Evolutionary conservation across 2,797 vertebrate species (phyloP), one percentile per base, ranked within the genome.

Genomic region (Hypotaenidia okinawae): DNA sequence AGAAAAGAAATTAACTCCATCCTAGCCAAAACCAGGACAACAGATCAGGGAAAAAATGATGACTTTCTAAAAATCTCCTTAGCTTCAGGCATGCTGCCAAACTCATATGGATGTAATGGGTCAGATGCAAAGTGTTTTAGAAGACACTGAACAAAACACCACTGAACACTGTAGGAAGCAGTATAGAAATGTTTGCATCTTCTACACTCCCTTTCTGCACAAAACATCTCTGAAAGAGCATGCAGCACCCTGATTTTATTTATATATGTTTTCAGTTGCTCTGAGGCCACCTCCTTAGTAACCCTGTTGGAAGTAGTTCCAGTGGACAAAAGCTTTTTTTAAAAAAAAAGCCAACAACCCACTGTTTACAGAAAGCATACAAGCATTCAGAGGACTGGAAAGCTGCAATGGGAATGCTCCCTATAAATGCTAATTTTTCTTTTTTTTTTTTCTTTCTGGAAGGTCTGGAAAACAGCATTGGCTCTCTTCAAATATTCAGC

Each of bases 371-470:
- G 75, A 55, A 75, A 51, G 45, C 47, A 91, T 41, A 63, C 41
- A 83, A 52, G 76, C 15, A 51, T 55, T 83, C 76, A 43, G 35
- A 80, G 49, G 37, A 76, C 77, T 61, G 37, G 35, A 70, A 63
- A 93, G 93, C 59, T 77, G 57, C 62, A 83, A 33, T 91, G 74
- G 66, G 74, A 92, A 79, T 90, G 82, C 17, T 67, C 16, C 77
- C 45, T 32, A 37, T 47, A 37, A 54, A 75, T 94, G 61, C 45
- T 41, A 72, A 30, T 76, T 58, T 43, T 18, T 18, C 9, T 45
- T 19, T 5, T 63, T 73, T 37, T 49, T 63, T 94, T 94, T 81
- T 39, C 54, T 76, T 85, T 88, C 13, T 74, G 78, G 33, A 80
- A 85, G 43, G 18, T 78, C 66, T 91, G 51, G 66, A 87, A 95